Percentiles rank a stretch among this genome's conserved stretches.
Evolutionary conservation across 2,113 vertebrate species (phyloP).

Genomic region (Coracopsis vasa): DNA sequence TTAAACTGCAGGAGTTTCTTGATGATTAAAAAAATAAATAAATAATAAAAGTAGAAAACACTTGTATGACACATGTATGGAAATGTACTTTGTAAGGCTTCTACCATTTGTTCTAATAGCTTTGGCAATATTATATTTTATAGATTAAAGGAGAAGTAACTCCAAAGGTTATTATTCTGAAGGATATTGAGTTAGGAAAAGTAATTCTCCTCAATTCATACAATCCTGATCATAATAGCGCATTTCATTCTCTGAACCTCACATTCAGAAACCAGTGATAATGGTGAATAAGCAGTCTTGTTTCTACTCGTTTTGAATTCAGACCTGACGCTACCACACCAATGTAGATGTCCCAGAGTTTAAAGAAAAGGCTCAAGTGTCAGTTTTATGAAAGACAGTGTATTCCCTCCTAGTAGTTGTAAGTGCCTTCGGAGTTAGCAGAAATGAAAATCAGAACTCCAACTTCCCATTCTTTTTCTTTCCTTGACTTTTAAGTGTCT

Average conservation of each 20-base stretch:
- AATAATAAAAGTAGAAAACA: neutral
- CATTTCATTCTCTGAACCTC: neutral
- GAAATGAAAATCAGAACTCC: neutral
- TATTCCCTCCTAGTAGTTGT: accelerated
- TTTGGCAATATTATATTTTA: neutral
- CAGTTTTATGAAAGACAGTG: neutral
- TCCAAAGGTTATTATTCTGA: neutral
- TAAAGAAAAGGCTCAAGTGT: neutral
- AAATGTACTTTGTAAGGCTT: neutral
- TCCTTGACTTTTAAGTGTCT: neutral
- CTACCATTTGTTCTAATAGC: neutral
- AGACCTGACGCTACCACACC: neutral
- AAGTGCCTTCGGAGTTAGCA: neutral
- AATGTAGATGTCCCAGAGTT: neutral
- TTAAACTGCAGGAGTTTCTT: neutral
- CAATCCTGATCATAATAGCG: neutral
- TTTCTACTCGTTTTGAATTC: neutral
- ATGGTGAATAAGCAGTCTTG: neutral
- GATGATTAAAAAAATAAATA: neutral
- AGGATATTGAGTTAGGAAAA: neutral
- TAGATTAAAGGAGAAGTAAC: neutral
- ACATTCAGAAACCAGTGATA: accelerated
- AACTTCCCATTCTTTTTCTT: neutral
- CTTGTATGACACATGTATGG: neutral
- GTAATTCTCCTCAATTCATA: neutral